Base-by-base conservation (phyloP, 1,140 invertebrate genomes). In the Eurosta solidaginis region DNA sequence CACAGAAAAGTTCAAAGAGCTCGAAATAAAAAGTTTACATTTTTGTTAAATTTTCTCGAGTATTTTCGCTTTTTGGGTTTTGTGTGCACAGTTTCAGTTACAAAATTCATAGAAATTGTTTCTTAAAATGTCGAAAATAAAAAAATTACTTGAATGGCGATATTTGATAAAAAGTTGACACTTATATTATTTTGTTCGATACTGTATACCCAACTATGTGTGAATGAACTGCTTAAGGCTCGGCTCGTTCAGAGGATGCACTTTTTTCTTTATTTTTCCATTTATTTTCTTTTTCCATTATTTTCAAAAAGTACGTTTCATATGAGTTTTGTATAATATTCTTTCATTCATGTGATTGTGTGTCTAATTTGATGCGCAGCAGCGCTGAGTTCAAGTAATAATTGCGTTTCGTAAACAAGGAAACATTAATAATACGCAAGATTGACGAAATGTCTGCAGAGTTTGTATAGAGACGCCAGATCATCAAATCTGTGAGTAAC, bases 371-470 rank as follows among this genome's bases (percentile, higher is more conserved):
- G 25, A 52, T 14, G 20, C 29, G 12, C 52, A 29, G 33, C 5
- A 27, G 4, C 6, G 27, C 7, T 10, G n/a, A 10, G 3, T 22
- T 25, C 27, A 25, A 3, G 50, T 25, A 22, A 25, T n/a, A n/a
- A n/a, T n/a, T 25, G 25, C 9, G 50, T 0, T 33, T 36, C 27
- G 3, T 33, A 52, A 54, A 20, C 10, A 42, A 40, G n/a, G 40
- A 68, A 36, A 68, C 59, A 68, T 68, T 68, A 68, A 68, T 68
- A 36, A 68, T 42, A n/a, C 59, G 5, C 59, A 3, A 68, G 17
- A 68, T 22, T 68, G 59, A 68, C 59, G 59, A 68, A 68, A 68
- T 68, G 59, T 68, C 59, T 68, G 20, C 7, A 9, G 17, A 22
- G 59, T 22, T 33, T 40, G 36, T 17, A n/a, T 42, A 33, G 5